Percentiles rank a stretch among this genome's conserved stretches.
Conservation (phyloP, 2,797 vertebrate genomes). For the Crypturellus tataupa region DNA sequence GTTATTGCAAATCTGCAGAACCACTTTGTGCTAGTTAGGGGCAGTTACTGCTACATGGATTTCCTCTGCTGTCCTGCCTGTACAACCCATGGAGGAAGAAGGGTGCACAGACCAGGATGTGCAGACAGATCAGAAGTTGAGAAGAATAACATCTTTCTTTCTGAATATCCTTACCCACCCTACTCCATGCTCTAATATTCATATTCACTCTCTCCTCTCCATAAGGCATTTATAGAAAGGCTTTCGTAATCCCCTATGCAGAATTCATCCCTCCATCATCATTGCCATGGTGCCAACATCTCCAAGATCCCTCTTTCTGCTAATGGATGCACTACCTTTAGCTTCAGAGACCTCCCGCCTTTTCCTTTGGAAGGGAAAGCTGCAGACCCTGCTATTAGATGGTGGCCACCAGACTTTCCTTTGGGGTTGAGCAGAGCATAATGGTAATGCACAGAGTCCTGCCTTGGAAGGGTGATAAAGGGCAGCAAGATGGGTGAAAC, state of each 20-base stretch:
- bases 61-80: background rate
- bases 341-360: background rate
- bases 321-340: background rate
- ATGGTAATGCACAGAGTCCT: accelerated
- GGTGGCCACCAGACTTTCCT: background rate
- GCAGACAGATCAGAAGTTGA: background rate
- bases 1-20: background rate
- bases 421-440: background rate
- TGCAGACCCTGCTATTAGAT: background rate
- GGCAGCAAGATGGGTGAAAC: background rate
- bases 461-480: background rate
- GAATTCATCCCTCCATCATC: background rate
- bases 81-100: background rate
- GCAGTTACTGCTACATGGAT: background rate
- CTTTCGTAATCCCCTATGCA: background rate
- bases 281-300: background rate
- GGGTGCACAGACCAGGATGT: background rate
- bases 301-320: accelerated
- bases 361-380: background rate
- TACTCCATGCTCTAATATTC: background rate
- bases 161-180: background rate
- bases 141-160: background rate
- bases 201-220: background rate
- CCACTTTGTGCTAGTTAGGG: background rate
- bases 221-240: background rate